Evolutionary conservation across 2,888 invertebrate species (phyloP).

Genomic region (Agapostemon virescens): DNA sequence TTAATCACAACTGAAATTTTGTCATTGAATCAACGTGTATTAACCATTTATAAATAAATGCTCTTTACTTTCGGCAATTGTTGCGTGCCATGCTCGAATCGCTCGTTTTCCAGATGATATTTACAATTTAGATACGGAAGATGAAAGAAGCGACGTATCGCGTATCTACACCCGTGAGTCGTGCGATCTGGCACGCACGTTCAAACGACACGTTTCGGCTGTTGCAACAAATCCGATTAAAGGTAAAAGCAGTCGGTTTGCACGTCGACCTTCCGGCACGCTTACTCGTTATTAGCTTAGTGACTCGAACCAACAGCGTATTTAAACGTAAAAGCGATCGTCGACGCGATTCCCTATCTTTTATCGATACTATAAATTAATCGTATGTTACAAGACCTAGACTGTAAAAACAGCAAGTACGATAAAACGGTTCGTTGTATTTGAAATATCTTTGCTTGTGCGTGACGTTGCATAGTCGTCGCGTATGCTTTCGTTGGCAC

Average conservation of each 20-base stretch:
- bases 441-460: conserved; percentile 1
- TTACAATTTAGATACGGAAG: conserved; percentile 51
- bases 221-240: background rate
- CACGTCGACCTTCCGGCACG: background rate
- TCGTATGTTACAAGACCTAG: conserved; percentile 26
- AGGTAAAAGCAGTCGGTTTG: background rate
- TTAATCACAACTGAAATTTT: conserved; percentile 54
- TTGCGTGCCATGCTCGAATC: conserved; percentile 39
- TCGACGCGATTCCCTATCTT: background rate
- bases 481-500: conserved; percentile 39
- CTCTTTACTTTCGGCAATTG: conserved; percentile 33
- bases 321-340: conserved; percentile 13
- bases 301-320: conserved; percentile 26
- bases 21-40: background rate
- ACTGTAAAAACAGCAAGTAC: conserved; percentile 7
- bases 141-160: too few species aligned
- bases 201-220: background rate
- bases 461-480: background rate
- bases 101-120: conserved; percentile 50
- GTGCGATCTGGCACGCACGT: too few species aligned
- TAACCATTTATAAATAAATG: conserved; percentile 54
- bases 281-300: conserved; percentile 7
- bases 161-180: too few species aligned
- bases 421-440: conserved; percentile 39
- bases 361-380: conserved; percentile 26